phyloP scores from a whole-genome alignment of 2,888 invertebrate genomes.

The Ernsta delagoae region DNA sequence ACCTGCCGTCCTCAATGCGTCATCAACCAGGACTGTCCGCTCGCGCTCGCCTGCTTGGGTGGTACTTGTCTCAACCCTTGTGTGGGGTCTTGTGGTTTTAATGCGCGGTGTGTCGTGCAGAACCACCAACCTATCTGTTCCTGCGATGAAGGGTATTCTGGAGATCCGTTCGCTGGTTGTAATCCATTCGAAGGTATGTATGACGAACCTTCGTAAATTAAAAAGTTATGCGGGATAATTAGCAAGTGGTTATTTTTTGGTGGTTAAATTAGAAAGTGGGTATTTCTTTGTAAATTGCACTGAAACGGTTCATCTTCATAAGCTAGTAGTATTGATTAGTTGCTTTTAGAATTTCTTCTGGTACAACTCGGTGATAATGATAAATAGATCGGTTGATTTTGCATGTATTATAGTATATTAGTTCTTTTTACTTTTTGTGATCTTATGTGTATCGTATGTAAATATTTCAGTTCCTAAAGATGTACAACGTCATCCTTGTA shows the following conservation, averaged over 20 bases:
- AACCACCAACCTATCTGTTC: slow-evolving; percentile 91
- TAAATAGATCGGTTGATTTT: slow-evolving; percentile 27
- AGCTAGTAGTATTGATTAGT: not conserved
- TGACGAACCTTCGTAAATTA: not conserved
- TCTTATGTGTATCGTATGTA: slow-evolving; percentile 43
- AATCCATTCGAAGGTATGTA: slow-evolving; percentile 84
- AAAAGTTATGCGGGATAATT: not conserved
- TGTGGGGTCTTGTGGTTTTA: slow-evolving; percentile 90
- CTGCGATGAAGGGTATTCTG: slow-evolving; percentile 90
- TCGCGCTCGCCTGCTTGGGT: slow-evolving; percentile 88
- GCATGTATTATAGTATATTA: slow-evolving; percentile 5
- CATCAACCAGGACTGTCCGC: slow-evolving; percentile 91
- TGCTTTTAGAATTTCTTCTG: not conserved
- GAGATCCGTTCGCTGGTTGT: slow-evolving; percentile 92
- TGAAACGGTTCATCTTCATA: too few species aligned
- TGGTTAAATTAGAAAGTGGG: too few species aligned
- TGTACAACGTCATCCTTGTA: slow-evolving; percentile 88
- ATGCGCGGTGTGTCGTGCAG: slow-evolving; percentile 89
- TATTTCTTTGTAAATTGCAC: too few species aligned
- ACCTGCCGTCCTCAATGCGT: slow-evolving; percentile 91
- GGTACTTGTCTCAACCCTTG: slow-evolving; percentile 91
- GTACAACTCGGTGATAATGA: too few species aligned
- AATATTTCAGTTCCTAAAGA: slow-evolving; percentile 82
- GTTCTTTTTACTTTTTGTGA: slow-evolving; percentile 9
- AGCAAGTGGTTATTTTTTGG: not conserved